Percentiles rank a stretch among this genome's conserved stretches.
phyloP scores from a whole-genome alignment of 2,797 vertebrate species.

The Trachurus trachurus region DNA sequence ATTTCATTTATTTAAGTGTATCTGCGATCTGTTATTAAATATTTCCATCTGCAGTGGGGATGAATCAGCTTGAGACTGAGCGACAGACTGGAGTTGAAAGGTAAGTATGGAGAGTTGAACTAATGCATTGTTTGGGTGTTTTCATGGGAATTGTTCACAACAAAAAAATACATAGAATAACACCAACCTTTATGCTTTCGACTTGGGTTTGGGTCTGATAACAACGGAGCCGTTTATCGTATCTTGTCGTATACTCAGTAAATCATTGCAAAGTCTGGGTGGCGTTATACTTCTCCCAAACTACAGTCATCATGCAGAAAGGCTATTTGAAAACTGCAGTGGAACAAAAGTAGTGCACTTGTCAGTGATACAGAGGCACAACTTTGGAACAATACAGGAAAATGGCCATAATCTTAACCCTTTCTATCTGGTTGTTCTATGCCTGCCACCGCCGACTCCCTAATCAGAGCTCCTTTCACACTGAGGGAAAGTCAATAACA shows the following conservation, averaged over 20 bases:
- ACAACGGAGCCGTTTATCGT: slow-evolving; percentile 7
- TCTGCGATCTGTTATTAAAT: background rate
- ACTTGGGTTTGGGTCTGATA: slow-evolving; percentile 5
- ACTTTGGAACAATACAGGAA: slow-evolving; percentile 76
- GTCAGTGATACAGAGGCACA: slow-evolving; percentile 58
- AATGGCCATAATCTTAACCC: slow-evolving; percentile 80
- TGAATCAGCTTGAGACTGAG: background rate
- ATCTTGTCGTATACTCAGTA: slow-evolving; percentile 37
- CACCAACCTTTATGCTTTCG: background rate
- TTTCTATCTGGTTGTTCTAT: slow-evolving; percentile 62
- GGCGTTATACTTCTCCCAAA: slow-evolving; percentile 43
- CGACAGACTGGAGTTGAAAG: background rate
- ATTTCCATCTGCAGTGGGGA: background rate
- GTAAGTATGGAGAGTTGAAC: background rate
- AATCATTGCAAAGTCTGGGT: slow-evolving; percentile 55
- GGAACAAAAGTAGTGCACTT: slow-evolving; percentile 69
- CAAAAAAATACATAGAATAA: background rate
- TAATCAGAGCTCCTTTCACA: slow-evolving; percentile 90
- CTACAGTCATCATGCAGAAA: slow-evolving; percentile 33
- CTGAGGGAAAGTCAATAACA: slow-evolving; percentile 91
- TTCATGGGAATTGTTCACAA: slow-evolving; percentile 7
- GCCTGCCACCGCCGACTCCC: slow-evolving; percentile 66
- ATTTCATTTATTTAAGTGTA: background rate
- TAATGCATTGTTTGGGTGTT: background rate
- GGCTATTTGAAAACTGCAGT: slow-evolving; percentile 68